Percentiles rank a stretch among this genome's conserved stretches.
Conservation (phyloP, 2,888 invertebrate species). For the Drosophila borborema region DNA sequence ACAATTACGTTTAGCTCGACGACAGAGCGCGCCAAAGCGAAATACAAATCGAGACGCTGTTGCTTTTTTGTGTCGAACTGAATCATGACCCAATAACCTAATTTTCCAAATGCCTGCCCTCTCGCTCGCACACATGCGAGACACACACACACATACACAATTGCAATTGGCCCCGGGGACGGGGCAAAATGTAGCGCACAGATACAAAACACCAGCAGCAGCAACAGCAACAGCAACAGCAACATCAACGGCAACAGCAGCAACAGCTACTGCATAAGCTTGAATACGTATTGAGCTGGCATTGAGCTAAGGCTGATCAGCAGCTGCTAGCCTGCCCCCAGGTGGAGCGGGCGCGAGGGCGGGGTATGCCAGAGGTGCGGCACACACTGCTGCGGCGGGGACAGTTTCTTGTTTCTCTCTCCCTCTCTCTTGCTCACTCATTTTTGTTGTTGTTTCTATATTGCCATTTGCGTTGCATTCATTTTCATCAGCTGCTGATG, state of each 20-base stretch:
- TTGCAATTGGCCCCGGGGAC: slow-evolving; percentile 71
- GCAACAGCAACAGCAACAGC: background rate
- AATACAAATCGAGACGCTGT: slow-evolving; percentile 78
- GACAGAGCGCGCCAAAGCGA: slow-evolving; percentile 57
- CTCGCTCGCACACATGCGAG: slow-evolving; percentile 50
- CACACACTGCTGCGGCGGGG: slow-evolving; percentile 31
- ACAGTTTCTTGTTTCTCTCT: background rate
- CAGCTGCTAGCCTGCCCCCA: slow-evolving; percentile 11
- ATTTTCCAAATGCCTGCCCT: slow-evolving; percentile 63
- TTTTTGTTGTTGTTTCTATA: slow-evolving; percentile 22
- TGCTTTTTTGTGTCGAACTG: slow-evolving; percentile 74
- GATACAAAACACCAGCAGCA: slow-evolving; percentile 48
- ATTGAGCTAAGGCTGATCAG: slow-evolving; percentile 60
- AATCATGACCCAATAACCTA: slow-evolving; percentile 84
- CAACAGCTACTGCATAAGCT: slow-evolving; percentile 44
- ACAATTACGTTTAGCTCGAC: slow-evolving; percentile 43
- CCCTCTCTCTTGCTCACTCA: background rate
- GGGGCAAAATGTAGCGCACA: slow-evolving; percentile 59
- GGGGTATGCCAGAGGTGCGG: slow-evolving; percentile 7
- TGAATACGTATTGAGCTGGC: slow-evolving; percentile 71
- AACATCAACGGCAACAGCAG: slow-evolving; percentile 25
- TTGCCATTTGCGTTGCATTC: slow-evolving; percentile 59
- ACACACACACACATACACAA: slow-evolving; percentile 53
- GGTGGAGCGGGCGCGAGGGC: background rate
- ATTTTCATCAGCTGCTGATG: slow-evolving; percentile 65